Conservation (phyloP, 1,140 invertebrate species). For the Matsumurasca onukii region DNA sequence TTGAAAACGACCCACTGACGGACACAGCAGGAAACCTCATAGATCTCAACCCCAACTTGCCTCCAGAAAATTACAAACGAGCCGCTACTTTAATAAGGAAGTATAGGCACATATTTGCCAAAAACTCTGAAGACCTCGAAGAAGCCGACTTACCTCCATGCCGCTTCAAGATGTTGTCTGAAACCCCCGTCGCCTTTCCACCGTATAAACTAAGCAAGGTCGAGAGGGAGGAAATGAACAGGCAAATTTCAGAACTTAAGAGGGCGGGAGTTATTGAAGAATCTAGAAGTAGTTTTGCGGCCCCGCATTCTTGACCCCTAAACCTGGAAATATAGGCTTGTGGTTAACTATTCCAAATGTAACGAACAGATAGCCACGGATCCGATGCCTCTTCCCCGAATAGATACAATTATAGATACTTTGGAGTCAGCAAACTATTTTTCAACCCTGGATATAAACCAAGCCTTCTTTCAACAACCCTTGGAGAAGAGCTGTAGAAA, state of each 20-base stretch:
- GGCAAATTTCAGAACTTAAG: neutral
- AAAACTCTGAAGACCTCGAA: constrained; percentile 1
- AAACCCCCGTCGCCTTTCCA: neutral
- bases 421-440: neutral
- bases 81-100: neutral
- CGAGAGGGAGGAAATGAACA: constrained; percentile 1
- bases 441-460: neutral
- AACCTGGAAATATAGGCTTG: neutral
- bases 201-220: constrained; percentile 1
- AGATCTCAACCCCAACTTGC: constrained; percentile 21
- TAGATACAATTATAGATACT: neutral
- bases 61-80: constrained; percentile 18
- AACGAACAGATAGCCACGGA: neutral
- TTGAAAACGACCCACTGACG: neutral
- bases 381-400: neutral
- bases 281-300: constrained; percentile 2
- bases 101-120: neutral
- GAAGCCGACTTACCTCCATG: neutral
- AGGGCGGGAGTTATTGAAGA: constrained; percentile 1
- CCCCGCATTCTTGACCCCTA: neutral
- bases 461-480: neutral
- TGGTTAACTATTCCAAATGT: neutral
- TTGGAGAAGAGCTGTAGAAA: neutral
- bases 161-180: neutral
- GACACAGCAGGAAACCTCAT: neutral